Conservation (phyloP, 2,797 vertebrate genomes). For the Pseudomugil tenellus region DNA sequence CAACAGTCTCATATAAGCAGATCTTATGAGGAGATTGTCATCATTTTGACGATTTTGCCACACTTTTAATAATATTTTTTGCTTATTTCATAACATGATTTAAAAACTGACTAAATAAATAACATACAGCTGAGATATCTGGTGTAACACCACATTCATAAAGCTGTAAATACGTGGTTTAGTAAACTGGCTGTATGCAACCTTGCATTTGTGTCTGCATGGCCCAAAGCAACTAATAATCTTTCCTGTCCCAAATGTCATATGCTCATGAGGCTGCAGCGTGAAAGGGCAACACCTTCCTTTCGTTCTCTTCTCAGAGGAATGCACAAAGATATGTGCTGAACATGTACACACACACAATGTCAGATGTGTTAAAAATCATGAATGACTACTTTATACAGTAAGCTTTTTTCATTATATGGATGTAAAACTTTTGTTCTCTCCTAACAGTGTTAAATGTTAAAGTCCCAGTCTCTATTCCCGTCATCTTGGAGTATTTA, state of each 20-base stretch:
- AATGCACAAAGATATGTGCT: neutral
- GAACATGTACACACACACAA: neutral
- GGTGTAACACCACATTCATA: neutral
- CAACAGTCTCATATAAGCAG: no score
- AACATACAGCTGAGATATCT: neutral
- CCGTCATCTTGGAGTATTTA: neutral
- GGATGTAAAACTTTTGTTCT: neutral
- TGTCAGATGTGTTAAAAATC: neutral
- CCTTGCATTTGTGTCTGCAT: constrained; percentile 20
- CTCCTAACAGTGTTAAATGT: no score
- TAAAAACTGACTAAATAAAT: neutral
- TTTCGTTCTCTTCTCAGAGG: constrained; percentile 18
- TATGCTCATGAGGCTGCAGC: constrained; percentile 41
- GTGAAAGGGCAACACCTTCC: constrained; percentile 62
- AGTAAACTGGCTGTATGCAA: neutral
- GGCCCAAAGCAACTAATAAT: constrained; percentile 59
- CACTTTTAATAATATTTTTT: neutral
- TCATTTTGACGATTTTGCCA: neutral
- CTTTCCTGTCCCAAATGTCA: constrained; percentile 67
- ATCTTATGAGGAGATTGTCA: no score
- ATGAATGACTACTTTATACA: neutral
- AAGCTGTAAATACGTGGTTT: neutral
- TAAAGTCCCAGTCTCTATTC: neutral
- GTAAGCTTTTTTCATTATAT: neutral
- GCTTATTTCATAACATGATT: neutral